A percentile compares a stretch with the other conserved stretches of the same genome.
phyloP scores from a whole-genome alignment of 1,140 invertebrate species.

The Heliconius melpomene region DNA sequence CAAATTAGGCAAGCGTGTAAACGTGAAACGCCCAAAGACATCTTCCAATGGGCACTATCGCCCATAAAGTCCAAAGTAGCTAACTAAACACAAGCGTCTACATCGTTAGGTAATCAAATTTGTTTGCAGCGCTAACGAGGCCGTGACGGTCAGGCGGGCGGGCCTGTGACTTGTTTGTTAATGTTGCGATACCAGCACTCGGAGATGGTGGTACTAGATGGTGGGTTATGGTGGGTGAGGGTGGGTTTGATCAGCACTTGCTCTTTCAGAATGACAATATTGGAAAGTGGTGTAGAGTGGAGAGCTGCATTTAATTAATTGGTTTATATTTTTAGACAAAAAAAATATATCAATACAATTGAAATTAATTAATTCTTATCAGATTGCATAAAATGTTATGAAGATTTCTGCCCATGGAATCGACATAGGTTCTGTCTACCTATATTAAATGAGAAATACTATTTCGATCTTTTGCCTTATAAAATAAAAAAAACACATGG shows the following conservation, averaged over 20 bases:
- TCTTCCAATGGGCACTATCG: neutral
- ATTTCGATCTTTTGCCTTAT: too few relatives aligned
- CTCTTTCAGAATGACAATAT: neutral
- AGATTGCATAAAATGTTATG: too few relatives aligned
- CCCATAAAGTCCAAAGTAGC: neutral
- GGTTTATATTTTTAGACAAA: too few relatives aligned
- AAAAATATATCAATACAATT: too few relatives aligned
- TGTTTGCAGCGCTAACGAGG: slow-evolving; percentile 71
- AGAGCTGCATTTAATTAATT: too few relatives aligned
- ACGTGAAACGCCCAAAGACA: neutral
- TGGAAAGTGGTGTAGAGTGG: neutral
- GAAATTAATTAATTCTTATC: too few relatives aligned
- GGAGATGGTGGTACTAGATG: slow-evolving; percentile 28
- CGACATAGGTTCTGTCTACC: too few relatives aligned
- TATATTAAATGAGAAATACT: too few relatives aligned
- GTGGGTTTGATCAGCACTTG: neutral
- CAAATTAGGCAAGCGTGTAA: neutral
- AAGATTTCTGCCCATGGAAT: too few relatives aligned
- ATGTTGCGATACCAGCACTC: slow-evolving; percentile 26
- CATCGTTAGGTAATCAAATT: slow-evolving; percentile 77
- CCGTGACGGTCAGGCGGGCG: slow-evolving; percentile 52
- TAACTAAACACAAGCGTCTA: slow-evolving; percentile 53
- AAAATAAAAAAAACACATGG: too few relatives aligned
- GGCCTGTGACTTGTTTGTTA: slow-evolving; percentile 57
- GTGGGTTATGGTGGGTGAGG: too few relatives aligned